Conservation (phyloP, 2,888 invertebrate genomes). For the Andricus quercusramuli region DNA sequence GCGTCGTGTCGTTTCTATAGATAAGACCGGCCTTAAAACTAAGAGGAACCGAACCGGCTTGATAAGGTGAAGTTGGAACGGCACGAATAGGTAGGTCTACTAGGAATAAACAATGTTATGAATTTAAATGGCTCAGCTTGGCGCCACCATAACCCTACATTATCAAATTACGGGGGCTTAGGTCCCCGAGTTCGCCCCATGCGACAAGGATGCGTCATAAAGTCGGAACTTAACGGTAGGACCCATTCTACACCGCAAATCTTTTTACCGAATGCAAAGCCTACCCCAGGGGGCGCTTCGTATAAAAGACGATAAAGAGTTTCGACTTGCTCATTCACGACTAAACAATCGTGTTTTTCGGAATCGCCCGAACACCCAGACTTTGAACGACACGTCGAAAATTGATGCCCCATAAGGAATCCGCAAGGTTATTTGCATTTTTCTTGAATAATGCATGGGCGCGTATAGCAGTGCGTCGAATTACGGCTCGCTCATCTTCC, state of each 20-base stretch:
- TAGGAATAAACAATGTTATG: slow-evolving; percentile 71
- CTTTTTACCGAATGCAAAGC: background rate
- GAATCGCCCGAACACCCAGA: background rate
- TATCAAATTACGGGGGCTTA: slow-evolving; percentile 71
- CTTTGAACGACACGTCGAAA: slow-evolving; percentile 41
- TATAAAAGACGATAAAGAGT: slow-evolving; percentile 52
- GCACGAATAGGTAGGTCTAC: slow-evolving; percentile 63
- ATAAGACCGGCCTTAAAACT: slow-evolving; percentile 1
- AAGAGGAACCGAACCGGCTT: slow-evolving; percentile 28
- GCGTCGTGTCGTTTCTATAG: background rate
- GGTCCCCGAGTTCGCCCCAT: slow-evolving; percentile 61
- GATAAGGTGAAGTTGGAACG: slow-evolving; percentile 50
- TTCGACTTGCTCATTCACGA: slow-evolving; percentile 1
- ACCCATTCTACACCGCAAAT: slow-evolving; percentile 31
- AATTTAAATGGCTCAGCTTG: slow-evolving; percentile 69
- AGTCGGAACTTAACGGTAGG: slow-evolving; percentile 70
- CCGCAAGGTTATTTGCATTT: background rate
- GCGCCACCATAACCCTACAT: slow-evolving; percentile 74
- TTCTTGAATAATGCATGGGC: slow-evolving; percentile 7
- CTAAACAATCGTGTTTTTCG: slow-evolving; percentile 6
- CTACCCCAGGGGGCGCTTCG: slow-evolving; percentile 43
- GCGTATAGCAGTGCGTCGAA: background rate
- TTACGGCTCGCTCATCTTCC: background rate
- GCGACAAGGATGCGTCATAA: slow-evolving; percentile 67
- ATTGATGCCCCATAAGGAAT: slow-evolving; percentile 12